Evolutionary conservation across 2,113 vertebrate genomes (phyloP).

Genomic region (Heloderma charlesbogerti): DNA sequence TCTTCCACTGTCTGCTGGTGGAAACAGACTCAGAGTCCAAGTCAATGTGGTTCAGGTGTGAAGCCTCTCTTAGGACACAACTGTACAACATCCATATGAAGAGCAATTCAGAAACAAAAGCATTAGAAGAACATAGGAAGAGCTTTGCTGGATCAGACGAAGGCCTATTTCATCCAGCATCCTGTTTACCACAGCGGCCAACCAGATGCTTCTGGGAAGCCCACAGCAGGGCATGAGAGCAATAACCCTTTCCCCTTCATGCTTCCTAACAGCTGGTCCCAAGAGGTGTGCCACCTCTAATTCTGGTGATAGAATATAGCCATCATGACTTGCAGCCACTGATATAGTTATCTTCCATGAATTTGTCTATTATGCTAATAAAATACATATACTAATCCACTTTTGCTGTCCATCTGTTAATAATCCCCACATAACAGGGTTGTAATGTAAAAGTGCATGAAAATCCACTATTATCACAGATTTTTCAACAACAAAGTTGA

Average conservation of each 20-base stretch:
- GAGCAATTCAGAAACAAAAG: neutral
- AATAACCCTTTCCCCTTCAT: too few relatives aligned
- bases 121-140: neutral
- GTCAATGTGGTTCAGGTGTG: neutral
- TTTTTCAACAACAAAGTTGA: too few relatives aligned
- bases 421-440: too few relatives aligned
- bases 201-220: too few relatives aligned
- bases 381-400: neutral
- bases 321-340: neutral
- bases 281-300: too few relatives aligned
- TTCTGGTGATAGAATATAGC: neutral
- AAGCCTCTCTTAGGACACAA: neutral
- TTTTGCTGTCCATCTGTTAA: too few relatives aligned
- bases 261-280: too few relatives aligned
- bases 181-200: neutral
- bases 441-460: too few relatives aligned
- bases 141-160: neutral
- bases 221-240: too few relatives aligned
- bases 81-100: neutral
- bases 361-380: neutral
- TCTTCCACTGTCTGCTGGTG: neutral
- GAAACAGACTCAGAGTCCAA: neutral
- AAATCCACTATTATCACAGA: too few relatives aligned
- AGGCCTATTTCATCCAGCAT: neutral
- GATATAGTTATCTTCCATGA: neutral